Base-by-base conservation (phyloP, 1,140 invertebrate genomes). In the Diabrotica undecimpunctata region DNA sequence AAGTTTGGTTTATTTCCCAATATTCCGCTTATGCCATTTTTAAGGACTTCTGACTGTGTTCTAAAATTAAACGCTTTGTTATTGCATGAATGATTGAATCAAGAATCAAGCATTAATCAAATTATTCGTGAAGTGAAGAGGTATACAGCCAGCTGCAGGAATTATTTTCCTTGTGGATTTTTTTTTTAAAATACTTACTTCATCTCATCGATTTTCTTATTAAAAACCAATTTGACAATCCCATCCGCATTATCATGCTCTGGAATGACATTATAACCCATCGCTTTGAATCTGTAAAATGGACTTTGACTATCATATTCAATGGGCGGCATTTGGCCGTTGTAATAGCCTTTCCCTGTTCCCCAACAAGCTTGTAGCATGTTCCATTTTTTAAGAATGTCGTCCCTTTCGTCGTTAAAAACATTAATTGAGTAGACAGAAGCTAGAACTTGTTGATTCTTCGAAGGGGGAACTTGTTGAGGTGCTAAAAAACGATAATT, bases 341-440 rank as follows among this genome's bases (percentile, higher is more conserved):
- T 87, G 77, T 93, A 95, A 75, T 90, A 95, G 5, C 91, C 88
- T 81, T 88, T 86, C 6, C 86, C 87, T 72, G 78, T 78, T 3
- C 96, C 96, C 95, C 95, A 97, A 69, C 91, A 88, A 1, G 95
- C 94, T 79, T 97, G 95, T 51, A 98, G 80, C 64, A 95, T 87
- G 77, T 98, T 98, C 91, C 94, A 97, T 77, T 92, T 92, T 3
- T 93, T 92, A 46, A 98, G 83, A 38, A 95, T 90, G 65, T 89
- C 88, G 77, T 98, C 96, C 46, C 95, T 82, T 73, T 98, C 95
- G 80, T 97, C 95, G 39, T 92, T 92, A 80, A 93, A 97, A 14
- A 97, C 86, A 57, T 89, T 88, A 54, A 93, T 94, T 76, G 80
- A 53, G 77, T 81, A 68, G 75, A 78, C 69, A 5, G 75, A 77